phyloP scores from a whole-genome alignment of 2,113 vertebrate genomes.

The Menura novaehollandiae region DNA sequence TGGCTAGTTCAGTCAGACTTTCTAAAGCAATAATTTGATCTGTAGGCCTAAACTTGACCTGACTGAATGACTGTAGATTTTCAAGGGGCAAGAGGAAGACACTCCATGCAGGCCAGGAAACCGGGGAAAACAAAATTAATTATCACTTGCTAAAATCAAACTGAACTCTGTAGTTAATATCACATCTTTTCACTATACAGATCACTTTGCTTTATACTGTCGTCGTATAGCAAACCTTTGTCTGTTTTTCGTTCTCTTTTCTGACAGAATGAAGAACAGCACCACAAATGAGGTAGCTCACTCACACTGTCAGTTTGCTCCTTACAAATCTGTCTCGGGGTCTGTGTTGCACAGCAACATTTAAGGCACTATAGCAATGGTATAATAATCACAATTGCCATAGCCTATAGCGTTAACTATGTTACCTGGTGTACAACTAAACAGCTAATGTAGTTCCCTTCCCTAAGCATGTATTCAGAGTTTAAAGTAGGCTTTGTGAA shows the following conservation, averaged over 20 bases:
- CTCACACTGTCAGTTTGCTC: background rate
- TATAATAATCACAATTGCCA: background rate
- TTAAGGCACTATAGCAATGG: background rate
- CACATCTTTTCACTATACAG: background rate
- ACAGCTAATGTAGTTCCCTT: background rate
- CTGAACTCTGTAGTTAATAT: background rate
- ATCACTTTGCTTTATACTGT: background rate
- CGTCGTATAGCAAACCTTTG: background rate
- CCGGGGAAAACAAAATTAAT: background rate
- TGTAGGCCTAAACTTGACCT: background rate
- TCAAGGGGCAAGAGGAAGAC: background rate
- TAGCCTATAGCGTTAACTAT: background rate
- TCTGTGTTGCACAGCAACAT: background rate
- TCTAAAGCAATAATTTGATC: conserved; percentile 26
- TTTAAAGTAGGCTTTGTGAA: background rate
- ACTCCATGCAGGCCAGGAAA: background rate
- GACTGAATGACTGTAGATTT: background rate
- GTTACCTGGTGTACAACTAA: background rate
- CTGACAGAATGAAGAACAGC: background rate
- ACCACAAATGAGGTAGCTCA: background rate
- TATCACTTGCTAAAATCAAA: background rate
- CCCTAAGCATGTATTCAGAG: background rate
- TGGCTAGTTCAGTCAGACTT: background rate
- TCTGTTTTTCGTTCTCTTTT: background rate
- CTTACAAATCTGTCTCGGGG: background rate